phyloP scores from a whole-genome alignment of 2,113 vertebrate species.

The Tetrao urogallus region DNA sequence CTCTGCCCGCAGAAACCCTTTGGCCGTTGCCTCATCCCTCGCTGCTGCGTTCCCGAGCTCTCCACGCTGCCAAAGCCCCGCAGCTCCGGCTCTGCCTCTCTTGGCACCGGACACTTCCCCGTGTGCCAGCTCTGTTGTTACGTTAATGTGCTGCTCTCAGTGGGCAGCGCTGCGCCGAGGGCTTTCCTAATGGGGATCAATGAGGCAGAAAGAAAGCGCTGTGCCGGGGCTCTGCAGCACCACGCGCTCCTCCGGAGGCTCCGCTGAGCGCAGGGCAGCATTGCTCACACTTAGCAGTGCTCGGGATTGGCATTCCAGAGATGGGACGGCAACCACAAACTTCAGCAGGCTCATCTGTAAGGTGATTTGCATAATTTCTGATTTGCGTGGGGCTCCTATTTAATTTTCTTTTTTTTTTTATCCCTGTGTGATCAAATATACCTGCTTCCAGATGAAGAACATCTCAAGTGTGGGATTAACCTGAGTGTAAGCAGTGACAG shows the following conservation, averaged over 20 bases:
- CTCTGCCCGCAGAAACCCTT: neutral
- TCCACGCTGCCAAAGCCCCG: neutral
- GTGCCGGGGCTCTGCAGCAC: neutral
- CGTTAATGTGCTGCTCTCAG: neutral
- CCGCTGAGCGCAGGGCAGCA: neutral
- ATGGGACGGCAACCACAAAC: no score
- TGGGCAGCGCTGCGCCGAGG: neutral
- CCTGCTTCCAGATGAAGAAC: neutral
- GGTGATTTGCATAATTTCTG: no score
- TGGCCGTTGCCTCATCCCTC: neutral
- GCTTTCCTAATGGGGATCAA: constrained; percentile 5
- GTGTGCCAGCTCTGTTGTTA: constrained; percentile 7
- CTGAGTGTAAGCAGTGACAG: neutral
- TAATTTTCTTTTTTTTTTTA: neutral
- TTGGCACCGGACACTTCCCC: rapidly evolving
- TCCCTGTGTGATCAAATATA: neutral
- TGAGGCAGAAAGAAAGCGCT: neutral
- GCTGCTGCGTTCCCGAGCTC: neutral
- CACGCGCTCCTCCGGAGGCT: neutral
- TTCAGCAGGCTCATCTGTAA: no score
- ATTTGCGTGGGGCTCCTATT: neutral
- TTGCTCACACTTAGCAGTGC: neutral
- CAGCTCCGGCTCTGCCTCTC: neutral
- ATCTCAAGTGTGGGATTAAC: neutral
- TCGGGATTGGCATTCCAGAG: no score